Evolutionary conservation across 2,888 invertebrate species (phyloP).

Genomic region (Gonocerus acuteangulatus): DNA sequence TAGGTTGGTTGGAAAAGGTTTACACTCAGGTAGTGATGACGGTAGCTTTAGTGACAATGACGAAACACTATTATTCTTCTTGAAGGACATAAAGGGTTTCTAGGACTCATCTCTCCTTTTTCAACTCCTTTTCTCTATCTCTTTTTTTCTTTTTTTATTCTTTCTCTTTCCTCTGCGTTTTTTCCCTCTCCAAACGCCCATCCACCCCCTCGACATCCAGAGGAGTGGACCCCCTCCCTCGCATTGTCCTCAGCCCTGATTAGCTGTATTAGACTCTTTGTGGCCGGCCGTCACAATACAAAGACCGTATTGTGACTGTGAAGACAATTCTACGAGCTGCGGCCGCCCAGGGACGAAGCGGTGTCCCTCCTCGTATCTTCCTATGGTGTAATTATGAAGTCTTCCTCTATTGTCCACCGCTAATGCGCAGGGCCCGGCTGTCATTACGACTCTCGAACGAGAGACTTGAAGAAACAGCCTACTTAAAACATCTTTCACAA

Average conservation of each 20-base stretch:
- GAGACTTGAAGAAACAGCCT: conserved; percentile 9
- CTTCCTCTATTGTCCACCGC: background rate
- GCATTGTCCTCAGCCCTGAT: conserved; percentile 18
- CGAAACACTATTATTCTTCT: conserved; percentile 11
- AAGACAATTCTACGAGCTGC: conserved; percentile 1
- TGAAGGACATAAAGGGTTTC: conserved; percentile 15
- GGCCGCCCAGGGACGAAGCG: background rate
- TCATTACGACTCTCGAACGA: no score
- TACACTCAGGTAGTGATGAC: no score
- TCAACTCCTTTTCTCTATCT: background rate
- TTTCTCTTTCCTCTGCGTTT: background rate
- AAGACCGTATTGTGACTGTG: conserved; percentile 9
- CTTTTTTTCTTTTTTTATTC: conserved; percentile 1
- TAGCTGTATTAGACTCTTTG: conserved; percentile 22
- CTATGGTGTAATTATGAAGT: background rate
- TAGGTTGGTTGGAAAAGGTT: no score
- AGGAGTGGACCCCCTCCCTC: background rate
- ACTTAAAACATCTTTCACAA: conserved; percentile 23
- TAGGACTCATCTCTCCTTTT: conserved; percentile 8
- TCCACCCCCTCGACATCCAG: no score
- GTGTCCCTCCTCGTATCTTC: background rate
- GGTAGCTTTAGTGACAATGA: no score
- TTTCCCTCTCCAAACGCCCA: background rate
- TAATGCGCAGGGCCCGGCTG: conserved; percentile 2
- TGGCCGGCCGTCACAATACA: background rate